Evolutionary conservation across 2,797 vertebrate species (phyloP).

Genomic region (Scarus forsteni): DNA sequence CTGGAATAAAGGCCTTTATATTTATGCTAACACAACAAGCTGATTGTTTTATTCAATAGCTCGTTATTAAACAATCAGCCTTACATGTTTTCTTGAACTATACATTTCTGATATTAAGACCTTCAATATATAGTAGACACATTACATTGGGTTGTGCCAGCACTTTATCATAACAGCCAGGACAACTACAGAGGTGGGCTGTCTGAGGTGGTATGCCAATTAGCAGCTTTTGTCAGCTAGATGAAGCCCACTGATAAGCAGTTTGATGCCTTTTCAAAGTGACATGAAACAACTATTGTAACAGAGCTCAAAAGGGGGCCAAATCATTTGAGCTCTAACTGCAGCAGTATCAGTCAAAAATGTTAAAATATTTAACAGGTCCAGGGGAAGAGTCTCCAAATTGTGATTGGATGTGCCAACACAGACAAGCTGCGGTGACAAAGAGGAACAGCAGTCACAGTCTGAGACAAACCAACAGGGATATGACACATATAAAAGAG

Average conservation of each 20-base stretch:
- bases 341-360: constrained; percentile 42
- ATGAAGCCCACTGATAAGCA: constrained; percentile 34
- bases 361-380: constrained; percentile 55
- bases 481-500: constrained; percentile 25
- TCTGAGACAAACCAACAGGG: constrained; percentile 18
- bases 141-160: constrained; percentile 6
- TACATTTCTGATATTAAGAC: constrained; percentile 4
- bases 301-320: constrained; percentile 41
- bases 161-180: constrained; percentile 38
- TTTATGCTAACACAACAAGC: background rate
- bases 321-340: constrained; percentile 39
- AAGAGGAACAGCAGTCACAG: constrained; percentile 22
- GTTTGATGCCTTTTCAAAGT: constrained; percentile 52
- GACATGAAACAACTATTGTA: constrained; percentile 44
- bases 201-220: constrained; percentile 44
- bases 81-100: background rate
- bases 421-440: constrained; percentile 29
- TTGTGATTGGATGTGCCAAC: constrained; percentile 37
- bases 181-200: constrained; percentile 28
- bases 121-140: background rate
- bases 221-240: constrained; percentile 40
- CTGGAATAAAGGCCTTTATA: background rate
- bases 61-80: background rate
- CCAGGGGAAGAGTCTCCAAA: constrained; percentile 31
- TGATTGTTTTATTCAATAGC: background rate